Evolutionary conservation across 2,113 vertebrate species (phyloP), one percentile per base, ranked within the genome.

Genomic region (Sporophila hypoxantha): DNA sequence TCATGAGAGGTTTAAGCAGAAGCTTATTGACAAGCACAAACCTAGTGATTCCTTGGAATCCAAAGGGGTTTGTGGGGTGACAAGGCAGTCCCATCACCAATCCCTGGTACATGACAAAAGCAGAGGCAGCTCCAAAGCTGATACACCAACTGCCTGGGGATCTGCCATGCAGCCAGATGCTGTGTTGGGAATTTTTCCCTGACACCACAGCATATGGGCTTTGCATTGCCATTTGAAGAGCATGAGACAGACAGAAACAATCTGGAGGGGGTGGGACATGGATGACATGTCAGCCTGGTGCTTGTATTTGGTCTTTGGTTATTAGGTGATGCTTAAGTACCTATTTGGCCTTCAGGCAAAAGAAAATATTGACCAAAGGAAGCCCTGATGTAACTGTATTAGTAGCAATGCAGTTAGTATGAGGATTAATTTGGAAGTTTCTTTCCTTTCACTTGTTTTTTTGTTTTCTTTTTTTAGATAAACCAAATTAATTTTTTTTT

Each of bases 201-300:
- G 85, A 78, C 82, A 60, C 70, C 3, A 5, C 9, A 61, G 90
- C 90, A 93, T 93, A 91, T 91, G 91, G 86, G 66, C 56, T 93
- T 85, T 79, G 60, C 85, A 55, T 75, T 78, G 89, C 81, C 70
- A 73, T 92, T 91, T 41, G 89, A 89, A 84, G 78, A 76, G 62
- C 53, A 42, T 1, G 29, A 52, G 80, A 68, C 4, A 8, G 89
- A 79, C 83, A 89, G 67, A 73, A 87, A 76, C 57, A 92, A 56
- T 56, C 73, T 84, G 89, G 49, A 85, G 59, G 77, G 77, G 61
- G 42, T 64, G 80, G 68, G 82, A 81, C 89, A 78, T 25, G 34
- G 46, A 66, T 27, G 59, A 46, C 47, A 90, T 8, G 6, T 82
- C 80, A 60, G 56, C 41, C 37, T 11, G 5, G 32, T 56, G 29